Percentiles rank a stretch among this genome's conserved stretches.
Evolutionary conservation across 2,113 vertebrate species (phyloP).

Genomic region (Crypturellus undulatus): DNA sequence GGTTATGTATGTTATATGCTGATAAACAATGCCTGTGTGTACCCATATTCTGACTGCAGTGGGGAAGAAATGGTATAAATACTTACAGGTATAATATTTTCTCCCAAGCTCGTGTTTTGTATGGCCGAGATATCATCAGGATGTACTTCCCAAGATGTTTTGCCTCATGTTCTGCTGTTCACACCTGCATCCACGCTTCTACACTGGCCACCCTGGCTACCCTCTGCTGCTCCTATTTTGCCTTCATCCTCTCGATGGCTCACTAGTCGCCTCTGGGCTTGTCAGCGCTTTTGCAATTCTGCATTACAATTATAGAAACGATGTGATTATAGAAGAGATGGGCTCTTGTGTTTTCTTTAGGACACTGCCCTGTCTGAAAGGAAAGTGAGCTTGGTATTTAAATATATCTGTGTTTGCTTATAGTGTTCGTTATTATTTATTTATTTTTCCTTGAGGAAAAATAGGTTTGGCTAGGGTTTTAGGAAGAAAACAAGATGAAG

Average conservation of each 20-base stretch:
- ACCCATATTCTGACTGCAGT: background rate
- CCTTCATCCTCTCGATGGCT: background rate
- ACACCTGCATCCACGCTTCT: background rate
- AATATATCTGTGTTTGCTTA: slow-evolving; percentile 13
- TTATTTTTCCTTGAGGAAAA: background rate
- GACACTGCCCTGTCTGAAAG: background rate
- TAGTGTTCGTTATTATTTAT: background rate
- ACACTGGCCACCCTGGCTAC: slow-evolving; percentile 9
- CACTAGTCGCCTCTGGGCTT: background rate
- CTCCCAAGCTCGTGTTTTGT: background rate
- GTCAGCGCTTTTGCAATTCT: background rate
- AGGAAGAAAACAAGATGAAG: background rate
- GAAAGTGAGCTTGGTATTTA: background rate
- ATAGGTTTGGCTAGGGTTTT: background rate
- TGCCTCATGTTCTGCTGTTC: slow-evolving; percentile 54
- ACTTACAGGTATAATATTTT: background rate
- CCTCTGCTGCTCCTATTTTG: background rate
- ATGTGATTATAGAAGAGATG: background rate
- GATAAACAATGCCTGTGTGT: background rate
- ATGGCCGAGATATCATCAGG: slow-evolving; percentile 30
- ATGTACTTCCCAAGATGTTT: slow-evolving; percentile 58
- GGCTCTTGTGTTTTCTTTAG: background rate
- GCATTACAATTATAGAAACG: background rate
- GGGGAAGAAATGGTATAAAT: background rate
- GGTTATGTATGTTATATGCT: background rate